Percentiles rank a stretch among this genome's conserved stretches.
Evolutionary conservation across 2,113 vertebrate species (phyloP).

Genomic region (Pleuronectes platessa): DNA sequence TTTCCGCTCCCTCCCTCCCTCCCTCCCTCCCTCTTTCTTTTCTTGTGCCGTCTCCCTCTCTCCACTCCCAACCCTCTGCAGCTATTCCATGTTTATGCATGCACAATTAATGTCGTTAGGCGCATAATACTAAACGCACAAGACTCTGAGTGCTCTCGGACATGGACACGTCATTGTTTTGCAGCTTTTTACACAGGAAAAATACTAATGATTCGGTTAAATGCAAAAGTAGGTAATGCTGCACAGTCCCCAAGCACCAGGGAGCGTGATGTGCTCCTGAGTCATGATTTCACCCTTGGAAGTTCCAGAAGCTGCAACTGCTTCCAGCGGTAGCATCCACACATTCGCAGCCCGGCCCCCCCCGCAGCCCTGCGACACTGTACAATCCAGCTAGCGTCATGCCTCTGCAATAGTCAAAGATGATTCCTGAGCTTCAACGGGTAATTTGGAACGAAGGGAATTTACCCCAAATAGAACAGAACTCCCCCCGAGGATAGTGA

Average conservation of each 20-base stretch:
- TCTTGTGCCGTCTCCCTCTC: neutral
- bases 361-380: slow-evolving; percentile 60
- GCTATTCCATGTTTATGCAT: slow-evolving; percentile 51
- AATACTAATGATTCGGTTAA: slow-evolving; percentile 9
- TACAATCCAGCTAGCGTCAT: slow-evolving; percentile 61
- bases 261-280: slow-evolving; percentile 54
- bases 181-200: neutral
- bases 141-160: slow-evolving; percentile 24
- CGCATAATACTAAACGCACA: slow-evolving; percentile 46
- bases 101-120: slow-evolving; percentile 49
- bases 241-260: slow-evolving; percentile 27
- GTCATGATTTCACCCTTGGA: slow-evolving; percentile 59
- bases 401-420: slow-evolving; percentile 68
- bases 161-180: slow-evolving; percentile 33
- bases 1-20: neutral
- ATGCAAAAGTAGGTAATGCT: slow-evolving; percentile 28
- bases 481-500: slow-evolving; percentile 61
- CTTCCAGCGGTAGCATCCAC: slow-evolving; percentile 50
- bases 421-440: slow-evolving; percentile 58
- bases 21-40: neutral
- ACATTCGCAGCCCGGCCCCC: slow-evolving; percentile 41
- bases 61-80: slow-evolving; percentile 33
- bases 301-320: slow-evolving; percentile 51
- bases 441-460: slow-evolving; percentile 75
- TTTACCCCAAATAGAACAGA: slow-evolving; percentile 78